Evolutionary conservation across 1,140 invertebrate species (phyloP).

Genomic region (Metaphire vulgaris): DNA sequence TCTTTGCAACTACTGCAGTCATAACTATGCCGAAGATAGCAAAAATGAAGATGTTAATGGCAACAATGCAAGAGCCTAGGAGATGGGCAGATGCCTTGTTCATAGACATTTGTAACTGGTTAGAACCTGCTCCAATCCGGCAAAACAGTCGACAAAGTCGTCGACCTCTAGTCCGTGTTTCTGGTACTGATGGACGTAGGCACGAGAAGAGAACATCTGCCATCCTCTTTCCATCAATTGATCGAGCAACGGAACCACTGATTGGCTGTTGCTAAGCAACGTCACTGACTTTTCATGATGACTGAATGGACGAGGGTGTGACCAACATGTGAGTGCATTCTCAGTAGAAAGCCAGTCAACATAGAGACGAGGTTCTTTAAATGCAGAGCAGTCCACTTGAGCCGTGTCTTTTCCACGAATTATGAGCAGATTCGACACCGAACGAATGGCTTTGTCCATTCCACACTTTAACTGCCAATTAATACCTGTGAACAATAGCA

Average conservation of each 20-base stretch:
- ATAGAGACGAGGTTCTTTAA: slow-evolving; percentile 43
- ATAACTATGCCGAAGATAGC: not conserved
- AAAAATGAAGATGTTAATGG: not conserved
- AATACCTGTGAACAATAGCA: slow-evolving; percentile 40
- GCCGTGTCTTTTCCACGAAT: slow-evolving; percentile 42
- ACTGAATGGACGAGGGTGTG: slow-evolving; percentile 40
- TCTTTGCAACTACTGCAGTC: not conserved
- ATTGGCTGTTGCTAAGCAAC: slow-evolving; percentile 45
- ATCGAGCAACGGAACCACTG: slow-evolving; percentile 38
- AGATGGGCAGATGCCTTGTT: too few relatives aligned
- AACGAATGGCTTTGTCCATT: slow-evolving; percentile 32
- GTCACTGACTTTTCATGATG: slow-evolving; percentile 48
- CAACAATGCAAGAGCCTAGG: not conserved
- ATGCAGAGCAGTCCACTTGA: slow-evolving; percentile 34
- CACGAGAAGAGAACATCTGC: slow-evolving; percentile 50
- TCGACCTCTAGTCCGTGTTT: slow-evolving; percentile 46
- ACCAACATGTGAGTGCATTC: slow-evolving; percentile 32
- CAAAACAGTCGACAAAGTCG: slow-evolving; percentile 51
- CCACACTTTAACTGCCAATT: slow-evolving; percentile 44
- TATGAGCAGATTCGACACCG: slow-evolving; percentile 42
- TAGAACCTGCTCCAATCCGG: slow-evolving; percentile 48
- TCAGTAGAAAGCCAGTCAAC: slow-evolving; percentile 41
- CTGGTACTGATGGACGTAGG: slow-evolving; percentile 51
- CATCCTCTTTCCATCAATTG: slow-evolving; percentile 47
- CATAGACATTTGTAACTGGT: slow-evolving; percentile 45